Evolutionary conservation across 1,140 invertebrate species (phyloP).

Genomic region (Lepidurus apus): DNA sequence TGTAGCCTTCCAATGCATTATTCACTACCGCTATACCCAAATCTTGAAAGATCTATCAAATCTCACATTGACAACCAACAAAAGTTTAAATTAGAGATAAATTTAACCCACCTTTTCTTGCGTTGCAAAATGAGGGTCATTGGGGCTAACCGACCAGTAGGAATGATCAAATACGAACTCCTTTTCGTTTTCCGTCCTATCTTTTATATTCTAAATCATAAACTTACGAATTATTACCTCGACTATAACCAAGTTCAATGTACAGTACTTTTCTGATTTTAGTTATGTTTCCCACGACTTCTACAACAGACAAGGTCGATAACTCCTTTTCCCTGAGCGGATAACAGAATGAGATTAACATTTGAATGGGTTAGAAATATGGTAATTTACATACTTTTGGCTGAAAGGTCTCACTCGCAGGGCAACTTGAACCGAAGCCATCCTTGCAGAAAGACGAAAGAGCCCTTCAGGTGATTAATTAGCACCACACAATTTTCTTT

Average conservation of each 20-base stretch:
- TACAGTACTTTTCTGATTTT: constrained; percentile 4
- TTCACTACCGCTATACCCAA: constrained; percentile 84
- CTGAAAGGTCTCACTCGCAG: not conserved
- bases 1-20: constrained; percentile 93
- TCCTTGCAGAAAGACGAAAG: not conserved
- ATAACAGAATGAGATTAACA: not conserved
- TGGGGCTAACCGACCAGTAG: not conserved
- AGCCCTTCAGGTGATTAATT: constrained; percentile 3
- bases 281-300: not conserved
- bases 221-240: not conserved
- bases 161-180: not conserved
- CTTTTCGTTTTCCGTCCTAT: not conserved
- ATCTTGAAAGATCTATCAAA: constrained; percentile 68
- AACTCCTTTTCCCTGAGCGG: not conserved
- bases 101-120: not conserved
- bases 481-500: not conserved
- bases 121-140: constrained; percentile 7
- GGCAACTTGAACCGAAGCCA: not conserved
- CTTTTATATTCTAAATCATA: not conserved
- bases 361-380: not conserved
- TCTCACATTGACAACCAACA: not conserved
- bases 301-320: not conserved
- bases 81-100: not conserved
- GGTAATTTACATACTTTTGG: not conserved
- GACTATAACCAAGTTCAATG: not conserved